Evolutionary conservation across 2,797 vertebrate species (phyloP), one percentile per base, ranked within the genome.

Genomic region (Pachyuromys duprasi): DNA sequence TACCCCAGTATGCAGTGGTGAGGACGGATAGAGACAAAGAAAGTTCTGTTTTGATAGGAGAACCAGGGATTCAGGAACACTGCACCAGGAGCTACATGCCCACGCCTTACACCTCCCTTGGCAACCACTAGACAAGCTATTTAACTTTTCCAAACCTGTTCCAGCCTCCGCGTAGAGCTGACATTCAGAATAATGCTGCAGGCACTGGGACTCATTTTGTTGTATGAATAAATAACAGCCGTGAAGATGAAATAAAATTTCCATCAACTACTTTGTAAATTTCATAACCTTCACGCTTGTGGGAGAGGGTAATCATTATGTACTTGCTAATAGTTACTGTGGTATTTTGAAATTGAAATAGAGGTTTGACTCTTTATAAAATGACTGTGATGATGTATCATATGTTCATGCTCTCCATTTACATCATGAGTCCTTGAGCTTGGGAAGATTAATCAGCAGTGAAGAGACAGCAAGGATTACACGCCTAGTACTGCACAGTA

Each of bases 221-320:
- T 60, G n/a, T 76, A 6, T 88, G 72, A 78, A 75, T 92, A 86
- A 80, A 74, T 31, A 88, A 28, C 49, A 92, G 17, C 39, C 55
- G n/a, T 57, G 49, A 93, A 86, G 70, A 45, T 79, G 49, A 88
- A 95, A 45, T 36, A 88, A 86, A 78, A 86, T 39, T 62, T 72
- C 3, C 17, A 76, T 60, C 33, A 91, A 87, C 70, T 11, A 72
- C 39, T 45, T 79, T 82, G 33, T 96, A 88, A 70, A 74, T 24
- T 26, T 90, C 20, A n/a, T 53, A 70, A 22, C 49, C 33, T 20
- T 87, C 60, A 53, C 42, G 12, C 28, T 75, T 42, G 4, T 11
- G 9, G 2, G 42, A 86, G 62, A 80, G 17, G 45, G 22, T 36
- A 28, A n/a, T 81, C 65, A 11, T 92, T 96, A 33, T 8, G 33